A percentile compares a stretch with the other conserved stretches of the same genome.
Conservation (phyloP, 2,113 vertebrate genomes). For the Rhipidura dahli region DNA sequence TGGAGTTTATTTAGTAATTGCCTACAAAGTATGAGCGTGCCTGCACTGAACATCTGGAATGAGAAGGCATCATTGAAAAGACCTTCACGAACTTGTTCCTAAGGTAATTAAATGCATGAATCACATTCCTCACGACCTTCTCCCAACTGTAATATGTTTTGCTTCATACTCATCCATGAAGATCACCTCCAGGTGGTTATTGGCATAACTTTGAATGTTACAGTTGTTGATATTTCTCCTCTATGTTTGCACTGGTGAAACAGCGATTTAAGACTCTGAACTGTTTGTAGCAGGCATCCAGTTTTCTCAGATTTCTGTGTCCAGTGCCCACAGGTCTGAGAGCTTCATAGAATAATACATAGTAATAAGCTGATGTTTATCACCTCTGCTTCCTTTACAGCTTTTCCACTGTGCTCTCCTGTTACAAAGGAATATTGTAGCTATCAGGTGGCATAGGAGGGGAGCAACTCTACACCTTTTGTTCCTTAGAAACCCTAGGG, state of each 20-base stretch:
- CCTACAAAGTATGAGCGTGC: neutral
- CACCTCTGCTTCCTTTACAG: neutral
- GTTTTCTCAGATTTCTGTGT: neutral
- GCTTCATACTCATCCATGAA: neutral
- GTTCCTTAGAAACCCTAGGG: neutral
- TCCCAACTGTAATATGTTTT: neutral
- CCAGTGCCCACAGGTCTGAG: neutral
- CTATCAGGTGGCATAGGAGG: neutral
- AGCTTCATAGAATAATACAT: neutral
- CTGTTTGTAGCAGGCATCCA: neutral
- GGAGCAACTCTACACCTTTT: neutral
- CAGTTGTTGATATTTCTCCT: neutral
- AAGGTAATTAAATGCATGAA: neutral
- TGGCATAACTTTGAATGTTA: neutral
- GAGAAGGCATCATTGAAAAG: neutral
- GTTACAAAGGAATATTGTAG: neutral
- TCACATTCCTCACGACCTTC: neutral
- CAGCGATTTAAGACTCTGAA: neutral
- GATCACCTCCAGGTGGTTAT: neutral
- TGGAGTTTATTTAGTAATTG: neutral
- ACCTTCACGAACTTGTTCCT: neutral
- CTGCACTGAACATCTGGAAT: neutral
- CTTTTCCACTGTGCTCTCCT: neutral
- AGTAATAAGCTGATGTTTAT: neutral
- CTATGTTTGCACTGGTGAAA: neutral